Evolutionary conservation across 2,888 invertebrate genomes (phyloP), one percentile per base, ranked within the genome.

Genomic region (Spilosoma lubricipeda): DNA sequence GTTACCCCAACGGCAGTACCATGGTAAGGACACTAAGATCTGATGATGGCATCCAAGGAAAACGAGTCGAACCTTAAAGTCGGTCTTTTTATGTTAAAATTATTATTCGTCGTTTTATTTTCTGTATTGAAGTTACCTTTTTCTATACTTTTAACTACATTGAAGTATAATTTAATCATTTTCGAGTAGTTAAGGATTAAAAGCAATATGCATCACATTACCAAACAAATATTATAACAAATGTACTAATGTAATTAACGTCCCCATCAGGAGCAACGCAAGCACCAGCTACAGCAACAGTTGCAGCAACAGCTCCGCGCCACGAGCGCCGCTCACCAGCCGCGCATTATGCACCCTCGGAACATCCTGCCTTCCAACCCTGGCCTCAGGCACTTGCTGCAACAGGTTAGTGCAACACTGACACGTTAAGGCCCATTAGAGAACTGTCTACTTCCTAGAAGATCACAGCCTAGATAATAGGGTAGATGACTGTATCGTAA

Each of bases 371-470:
- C 97, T 27, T 97, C 97, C 88, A 98, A 98, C 95, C 97, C 98
- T 0, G 98, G 98, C 0, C 95, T 98, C 20, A 92, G 98, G 23
- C 98, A 98, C 91, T 94, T 98, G 65, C 92, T 98, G 73, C 98
- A 98, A 90, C 98, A 98, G 96, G 97, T 97, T 42, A 8, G 52
- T 56, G 13, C 3, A 36, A 18, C 27, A 33, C 18, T 42, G 15
- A 45, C 27, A 23, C 4, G 4, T 3, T 5, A 27, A 18, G 18
- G 63, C 30, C 20, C 30, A 30, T 30, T 64, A 64, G 63, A 33
- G 30, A 15, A n/a, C 4, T 13, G 4, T 27, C 18, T 64, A 36
- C 27, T 65, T 7, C 7, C 30, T 64, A 30, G 20, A 30, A 30
- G 5, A 63, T 30, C 3, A 23, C 27, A 4, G 27, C 3, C 59